A percentile compares a stretch with the other conserved stretches of the same genome.
Evolutionary conservation across 1,140 invertebrate species (phyloP).

Genomic region (Polyergus mexicanus): DNA sequence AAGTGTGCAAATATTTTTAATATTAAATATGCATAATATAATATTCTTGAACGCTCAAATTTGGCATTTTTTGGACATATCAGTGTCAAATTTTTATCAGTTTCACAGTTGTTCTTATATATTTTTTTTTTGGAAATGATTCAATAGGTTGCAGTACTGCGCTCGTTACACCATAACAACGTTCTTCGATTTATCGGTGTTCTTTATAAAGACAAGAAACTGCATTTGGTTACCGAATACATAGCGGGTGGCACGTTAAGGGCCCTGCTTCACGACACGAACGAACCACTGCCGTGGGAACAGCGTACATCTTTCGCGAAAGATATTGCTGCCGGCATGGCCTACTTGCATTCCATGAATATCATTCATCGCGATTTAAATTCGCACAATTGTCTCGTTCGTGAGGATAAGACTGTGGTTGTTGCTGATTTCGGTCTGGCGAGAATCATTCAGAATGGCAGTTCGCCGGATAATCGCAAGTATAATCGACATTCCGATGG

Average conservation of each 20-base stretch:
- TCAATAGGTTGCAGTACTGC: conserved; percentile 93
- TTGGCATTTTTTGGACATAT: not conserved
- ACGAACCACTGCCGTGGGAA: conserved; percentile 92
- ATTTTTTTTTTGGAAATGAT: conserved; percentile 35
- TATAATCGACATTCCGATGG: conserved; percentile 80
- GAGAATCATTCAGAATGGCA: conserved; percentile 90
- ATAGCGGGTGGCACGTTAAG: conserved; percentile 96
- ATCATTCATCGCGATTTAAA: conserved; percentile 98
- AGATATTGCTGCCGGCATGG: conserved; percentile 97
- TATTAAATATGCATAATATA: not conserved
- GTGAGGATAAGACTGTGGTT: conserved; percentile 95
- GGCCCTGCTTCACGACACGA: conserved; percentile 92
- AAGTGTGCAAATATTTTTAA: conserved; percentile 1
- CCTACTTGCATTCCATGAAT: conserved; percentile 97
- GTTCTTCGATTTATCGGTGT: conserved; percentile 97
- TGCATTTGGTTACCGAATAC: conserved; percentile 97
- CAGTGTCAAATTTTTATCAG: not conserved
- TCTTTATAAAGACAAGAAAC: conserved; percentile 96
- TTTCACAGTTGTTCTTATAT: not conserved
- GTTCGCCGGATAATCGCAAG: conserved; percentile 81
- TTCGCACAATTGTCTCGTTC: conserved; percentile 98
- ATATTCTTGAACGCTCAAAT: not conserved
- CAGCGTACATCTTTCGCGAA: conserved; percentile 94
- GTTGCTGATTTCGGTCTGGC: conserved; percentile 98
- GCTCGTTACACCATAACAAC: conserved; percentile 95